These are phyloP conservation scores for Lacanobia wlatinum DNA, from an alignment of 2,888 invertebrate species.

Conservation along the genomic window DNA sequence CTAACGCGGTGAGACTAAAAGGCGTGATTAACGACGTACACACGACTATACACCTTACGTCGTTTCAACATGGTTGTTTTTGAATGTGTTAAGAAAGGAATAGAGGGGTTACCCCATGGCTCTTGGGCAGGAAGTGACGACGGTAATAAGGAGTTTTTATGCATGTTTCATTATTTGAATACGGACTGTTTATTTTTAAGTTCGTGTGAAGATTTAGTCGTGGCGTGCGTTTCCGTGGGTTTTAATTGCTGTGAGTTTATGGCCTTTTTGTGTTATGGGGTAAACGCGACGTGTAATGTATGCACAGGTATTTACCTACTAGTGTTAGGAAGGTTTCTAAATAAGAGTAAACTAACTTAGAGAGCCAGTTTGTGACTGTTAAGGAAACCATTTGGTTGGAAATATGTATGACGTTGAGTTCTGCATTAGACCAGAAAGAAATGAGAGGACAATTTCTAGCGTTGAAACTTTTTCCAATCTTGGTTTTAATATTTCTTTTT, in stretches of 20 bases:
- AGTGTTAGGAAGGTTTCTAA: background rate
- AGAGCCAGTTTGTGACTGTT: background rate
- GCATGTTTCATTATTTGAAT: conserved; percentile 82
- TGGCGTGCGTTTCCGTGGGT: conserved; percentile 46
- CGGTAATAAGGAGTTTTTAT: conserved; percentile 85
- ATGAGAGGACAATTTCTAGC: no score
- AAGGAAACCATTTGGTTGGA: no score
- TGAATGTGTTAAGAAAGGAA: conserved; percentile 43
- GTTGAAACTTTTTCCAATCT: background rate
- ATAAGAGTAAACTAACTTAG: conserved; percentile 1
- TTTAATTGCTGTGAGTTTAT: conserved; percentile 59
- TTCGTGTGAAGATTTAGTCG: conserved; percentile 69
- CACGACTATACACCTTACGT: conserved; percentile 60
- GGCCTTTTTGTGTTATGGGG: conserved; percentile 42
- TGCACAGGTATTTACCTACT: conserved; percentile 16
- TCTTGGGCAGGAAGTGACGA: conserved; percentile 80
- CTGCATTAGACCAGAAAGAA: no score
- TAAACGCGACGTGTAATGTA: conserved; percentile 27
- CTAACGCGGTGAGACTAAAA: conserved; percentile 65
- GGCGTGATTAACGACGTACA: conserved; percentile 65
- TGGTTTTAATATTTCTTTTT: background rate
- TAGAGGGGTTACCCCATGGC: conserved; percentile 72
- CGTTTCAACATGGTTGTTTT: conserved; percentile 56
- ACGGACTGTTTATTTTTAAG: conserved; percentile 82
- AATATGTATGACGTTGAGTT: no score